phyloP scores from a whole-genome alignment of 2,888 invertebrate genomes.

The Amiota communis region DNA sequence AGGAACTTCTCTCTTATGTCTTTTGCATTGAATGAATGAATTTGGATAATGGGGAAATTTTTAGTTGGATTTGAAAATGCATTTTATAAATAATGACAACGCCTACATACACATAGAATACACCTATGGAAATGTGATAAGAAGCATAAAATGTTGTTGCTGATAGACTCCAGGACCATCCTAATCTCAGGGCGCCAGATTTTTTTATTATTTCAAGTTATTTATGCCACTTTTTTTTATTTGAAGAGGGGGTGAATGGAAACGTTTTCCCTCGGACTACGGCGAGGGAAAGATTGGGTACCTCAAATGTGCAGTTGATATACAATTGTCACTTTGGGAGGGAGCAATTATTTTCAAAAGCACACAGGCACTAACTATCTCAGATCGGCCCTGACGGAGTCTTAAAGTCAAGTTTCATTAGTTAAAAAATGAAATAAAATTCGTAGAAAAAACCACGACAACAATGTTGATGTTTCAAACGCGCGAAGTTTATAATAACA shows the following conservation, averaged over 20 bases:
- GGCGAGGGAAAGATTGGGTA: no score
- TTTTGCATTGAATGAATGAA: neutral
- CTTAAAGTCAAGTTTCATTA: neutral
- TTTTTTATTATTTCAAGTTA: no score
- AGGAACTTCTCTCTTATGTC: neutral
- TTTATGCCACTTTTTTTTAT: no score
- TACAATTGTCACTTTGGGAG: no score
- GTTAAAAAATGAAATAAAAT: neutral
- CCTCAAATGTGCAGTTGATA: no score
- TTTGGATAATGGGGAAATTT: constrained; percentile 18
- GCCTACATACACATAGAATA: neutral
- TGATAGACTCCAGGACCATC: no score
- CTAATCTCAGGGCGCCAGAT: no score
- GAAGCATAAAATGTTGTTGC: neutral
- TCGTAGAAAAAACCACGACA: neutral
- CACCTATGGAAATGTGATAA: neutral
- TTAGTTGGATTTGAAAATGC: neutral
- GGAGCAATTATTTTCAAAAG: no score
- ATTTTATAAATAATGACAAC: constrained; percentile 19
- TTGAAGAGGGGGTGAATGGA: no score
- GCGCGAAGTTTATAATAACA: constrained; percentile 11
- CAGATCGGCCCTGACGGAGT: no score
- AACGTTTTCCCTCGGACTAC: no score
- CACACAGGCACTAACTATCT: no score
- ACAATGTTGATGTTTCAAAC: neutral